Base-by-base conservation (phyloP, 2,113 vertebrate genomes). In the Campylorhamphus procurvoides region DNA sequence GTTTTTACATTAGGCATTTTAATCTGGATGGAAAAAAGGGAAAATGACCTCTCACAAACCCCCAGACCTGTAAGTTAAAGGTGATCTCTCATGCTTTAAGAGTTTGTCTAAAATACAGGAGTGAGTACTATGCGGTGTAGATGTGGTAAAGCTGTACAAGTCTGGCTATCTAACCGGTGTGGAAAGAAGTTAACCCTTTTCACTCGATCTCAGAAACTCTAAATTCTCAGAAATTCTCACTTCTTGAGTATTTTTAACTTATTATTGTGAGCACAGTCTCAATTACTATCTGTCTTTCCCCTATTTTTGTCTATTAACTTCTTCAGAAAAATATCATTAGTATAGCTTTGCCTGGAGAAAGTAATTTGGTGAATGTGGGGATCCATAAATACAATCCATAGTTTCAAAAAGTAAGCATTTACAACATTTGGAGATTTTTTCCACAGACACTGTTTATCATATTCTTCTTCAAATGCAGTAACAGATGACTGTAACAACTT, bases 401-500 rank as follows among this genome's bases (percentile, higher is more conserved):
- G 75, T 90, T 92, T 94, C 29, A 42, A 93, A 85, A 94, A 94
- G 19, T 23, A 60, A 68, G n/a, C 31, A 72, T 73, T 79, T 77
- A 42, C 71, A 86, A 44, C 4, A 78, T 72, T 83, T 71, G 4
- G n/a, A 59, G 49, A 66, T 93, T 74, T 94, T 89, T 89, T 68
- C n/a, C 40, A 78, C 47, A 89, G 75, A 84, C 62, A 55, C 53
- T 40, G 22, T 83, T 92, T 89, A 87, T 71, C 68, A 64, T 89
- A 56, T 89, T 64, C 87, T 56, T 44, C 64, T 87, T 86, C 75
- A 91, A 93, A 92, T 72, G 74, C 86, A 79, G 83, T 74, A 95
- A 81, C 81, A 96, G 84, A 89, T 90, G 73, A 89, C 84, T 93
- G 68, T 24, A 92, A 80, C 68, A 90, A 94, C 64, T 96, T 85